These are phyloP conservation scores for Brachypodius melanocephalos DNA, from an alignment of 2,113 vertebrate genomes.

Conservation along the genomic window DNA sequence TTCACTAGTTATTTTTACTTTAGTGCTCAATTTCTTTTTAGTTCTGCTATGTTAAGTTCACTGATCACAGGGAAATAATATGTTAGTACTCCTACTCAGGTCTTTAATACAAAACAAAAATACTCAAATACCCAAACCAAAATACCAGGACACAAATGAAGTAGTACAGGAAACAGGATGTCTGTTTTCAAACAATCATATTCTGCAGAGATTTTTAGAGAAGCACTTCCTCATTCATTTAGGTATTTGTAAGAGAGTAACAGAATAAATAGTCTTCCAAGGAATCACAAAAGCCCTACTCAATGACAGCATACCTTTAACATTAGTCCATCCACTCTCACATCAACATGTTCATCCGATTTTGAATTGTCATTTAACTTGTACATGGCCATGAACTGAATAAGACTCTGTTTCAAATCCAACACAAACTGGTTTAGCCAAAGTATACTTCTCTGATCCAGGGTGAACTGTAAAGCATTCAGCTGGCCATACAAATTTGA, in stretches of 20 bases:
- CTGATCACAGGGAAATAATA: neutral
- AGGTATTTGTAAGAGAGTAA: neutral
- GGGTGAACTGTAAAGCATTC: conserved; percentile 93
- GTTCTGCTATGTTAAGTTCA: neutral
- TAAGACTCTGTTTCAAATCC: conserved; percentile 94
- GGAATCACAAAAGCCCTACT: neutral
- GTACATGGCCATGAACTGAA: conserved; percentile 97
- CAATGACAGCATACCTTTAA: conserved; percentile 81
- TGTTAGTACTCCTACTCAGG: neutral
- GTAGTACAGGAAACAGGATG: neutral
- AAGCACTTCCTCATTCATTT: neutral
- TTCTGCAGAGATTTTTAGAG: neutral
- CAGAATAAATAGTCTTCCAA: neutral
- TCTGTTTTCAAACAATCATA: neutral
- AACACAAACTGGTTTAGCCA: conserved; percentile 97
- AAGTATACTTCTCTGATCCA: conserved; percentile 93
- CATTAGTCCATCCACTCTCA: conserved; percentile 95
- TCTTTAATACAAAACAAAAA: neutral
- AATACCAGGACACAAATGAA: neutral
- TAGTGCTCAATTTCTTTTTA: neutral
- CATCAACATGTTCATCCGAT: conserved; percentile 93
- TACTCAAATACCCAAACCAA: neutral
- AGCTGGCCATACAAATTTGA: conserved; percentile 93
- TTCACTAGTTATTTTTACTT: neutral
- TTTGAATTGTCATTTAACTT: conserved; percentile 92